Percentiles rank a stretch among this genome's conserved stretches.
phyloP scores from a whole-genome alignment of 2,888 invertebrate genomes.

The Strigamia maritima region DNA sequence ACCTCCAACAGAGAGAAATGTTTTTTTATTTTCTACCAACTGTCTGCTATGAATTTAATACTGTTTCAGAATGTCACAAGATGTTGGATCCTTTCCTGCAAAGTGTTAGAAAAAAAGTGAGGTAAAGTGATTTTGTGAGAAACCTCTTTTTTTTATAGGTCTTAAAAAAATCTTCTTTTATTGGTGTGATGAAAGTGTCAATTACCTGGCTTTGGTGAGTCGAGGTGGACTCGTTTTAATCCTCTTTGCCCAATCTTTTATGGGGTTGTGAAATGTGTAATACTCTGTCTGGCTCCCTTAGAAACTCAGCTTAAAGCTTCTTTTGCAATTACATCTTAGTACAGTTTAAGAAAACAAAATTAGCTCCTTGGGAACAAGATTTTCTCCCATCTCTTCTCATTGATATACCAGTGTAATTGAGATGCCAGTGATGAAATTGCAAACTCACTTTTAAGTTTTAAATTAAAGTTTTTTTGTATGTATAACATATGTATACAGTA shows the following conservation, averaged over 20 bases:
- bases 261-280: constrained; percentile 15
- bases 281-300: neutral
- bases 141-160: neutral
- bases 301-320: neutral
- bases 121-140: neutral
- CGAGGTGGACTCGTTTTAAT: constrained; percentile 1
- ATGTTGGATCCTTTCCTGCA: neutral
- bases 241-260: constrained; percentile 15
- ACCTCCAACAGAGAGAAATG: neutral
- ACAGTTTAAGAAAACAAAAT: constrained; percentile 15
- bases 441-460: no score
- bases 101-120: neutral
- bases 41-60: neutral
- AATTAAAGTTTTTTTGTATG: no score
- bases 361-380: neutral
- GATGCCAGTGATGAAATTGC: neutral
- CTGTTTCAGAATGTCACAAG: neutral
- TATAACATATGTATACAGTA: no score
- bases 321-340: constrained; percentile 15
- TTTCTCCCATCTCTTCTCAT: neutral
- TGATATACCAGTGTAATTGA: constrained; percentile 2
- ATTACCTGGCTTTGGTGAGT: constrained; percentile 8
- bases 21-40: neutral
- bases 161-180: neutral
- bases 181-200: constrained; percentile 15